Percentiles rank a stretch among this genome's conserved stretches.
Conservation (phyloP, 2,113 vertebrate species). For the Sinocyclocheilus anophthalmus region DNA sequence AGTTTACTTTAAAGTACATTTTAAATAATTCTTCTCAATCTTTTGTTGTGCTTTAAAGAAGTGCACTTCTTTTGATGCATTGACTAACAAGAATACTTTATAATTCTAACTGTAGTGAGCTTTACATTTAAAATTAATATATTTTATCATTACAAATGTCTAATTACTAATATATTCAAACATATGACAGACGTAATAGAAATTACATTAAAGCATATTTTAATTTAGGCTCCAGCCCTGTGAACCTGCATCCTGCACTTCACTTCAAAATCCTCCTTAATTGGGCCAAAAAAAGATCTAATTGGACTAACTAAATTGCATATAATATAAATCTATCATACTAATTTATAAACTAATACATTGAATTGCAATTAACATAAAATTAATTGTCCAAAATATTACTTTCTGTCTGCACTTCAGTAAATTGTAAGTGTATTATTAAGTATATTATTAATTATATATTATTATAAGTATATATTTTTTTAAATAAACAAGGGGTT, state of each 20-base stretch:
- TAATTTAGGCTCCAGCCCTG: no score
- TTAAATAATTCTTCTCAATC: not conserved
- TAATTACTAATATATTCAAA: not conserved
- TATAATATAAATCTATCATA: no score
- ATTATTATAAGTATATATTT: not conserved
- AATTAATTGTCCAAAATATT: not conserved
- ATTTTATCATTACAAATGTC: not conserved
- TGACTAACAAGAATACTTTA: not conserved
- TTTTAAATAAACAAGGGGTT: not conserved
- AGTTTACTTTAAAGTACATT: not conserved
- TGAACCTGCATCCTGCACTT: no score
- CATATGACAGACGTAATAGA: not conserved
- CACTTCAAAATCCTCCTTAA: no score
- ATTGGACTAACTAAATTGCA: no score
- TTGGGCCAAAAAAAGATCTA: no score
- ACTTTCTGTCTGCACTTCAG: not conserved
- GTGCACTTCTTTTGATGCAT: not conserved
- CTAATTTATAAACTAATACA: no score
- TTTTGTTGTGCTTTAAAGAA: not conserved
- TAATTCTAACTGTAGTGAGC: not conserved
- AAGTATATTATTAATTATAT: not conserved
- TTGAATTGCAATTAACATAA: not conserved
- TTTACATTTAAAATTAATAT: not conserved
- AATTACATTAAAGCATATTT: not conserved
- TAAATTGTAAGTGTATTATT: not conserved